Evolutionary conservation across 2,797 vertebrate species (phyloP).

Genomic region (Hydrocynus forskahlii): DNA sequence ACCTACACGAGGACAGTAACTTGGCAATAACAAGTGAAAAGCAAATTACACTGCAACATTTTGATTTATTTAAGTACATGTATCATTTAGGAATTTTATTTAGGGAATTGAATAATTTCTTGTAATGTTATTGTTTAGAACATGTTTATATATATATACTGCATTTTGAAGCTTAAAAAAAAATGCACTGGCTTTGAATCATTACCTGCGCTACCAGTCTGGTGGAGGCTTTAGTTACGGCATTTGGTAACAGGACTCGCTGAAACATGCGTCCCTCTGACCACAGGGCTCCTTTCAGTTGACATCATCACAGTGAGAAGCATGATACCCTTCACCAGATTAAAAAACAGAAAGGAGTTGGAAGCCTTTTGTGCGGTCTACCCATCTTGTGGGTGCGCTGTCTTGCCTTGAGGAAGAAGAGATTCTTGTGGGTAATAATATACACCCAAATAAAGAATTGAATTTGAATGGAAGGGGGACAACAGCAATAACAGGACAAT

Average conservation of each 20-base stretch:
- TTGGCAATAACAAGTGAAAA: neutral
- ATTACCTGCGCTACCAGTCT: neutral
- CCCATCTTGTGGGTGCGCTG: slow-evolving; percentile 82
- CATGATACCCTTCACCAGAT: slow-evolving; percentile 66
- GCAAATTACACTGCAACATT: neutral
- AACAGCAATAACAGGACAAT: slow-evolving; percentile 86
- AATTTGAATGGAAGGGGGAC: slow-evolving; percentile 83
- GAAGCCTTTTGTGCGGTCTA: slow-evolving; percentile 79
- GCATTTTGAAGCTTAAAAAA: neutral
- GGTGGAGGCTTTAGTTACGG: slow-evolving; percentile 32
- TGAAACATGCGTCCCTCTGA: slow-evolving; percentile 61
- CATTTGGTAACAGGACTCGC: slow-evolving; percentile 16
- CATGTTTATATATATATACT: neutral
- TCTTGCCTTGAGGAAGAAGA: slow-evolving; percentile 80
- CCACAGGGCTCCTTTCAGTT: slow-evolving; percentile 60
- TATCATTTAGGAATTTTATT: neutral
- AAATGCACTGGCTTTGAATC: neutral
- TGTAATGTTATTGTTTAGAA: neutral
- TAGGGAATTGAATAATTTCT: neutral
- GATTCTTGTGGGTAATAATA: slow-evolving; percentile 82
- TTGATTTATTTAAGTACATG: neutral
- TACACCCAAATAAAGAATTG: slow-evolving; percentile 86
- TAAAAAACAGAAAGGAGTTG: slow-evolving; percentile 75
- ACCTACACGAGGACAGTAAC: neutral
- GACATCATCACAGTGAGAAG: slow-evolving; percentile 64